Base-by-base conservation (phyloP, 2,113 vertebrate genomes). In the Ibidorhyncha struthersii region DNA sequence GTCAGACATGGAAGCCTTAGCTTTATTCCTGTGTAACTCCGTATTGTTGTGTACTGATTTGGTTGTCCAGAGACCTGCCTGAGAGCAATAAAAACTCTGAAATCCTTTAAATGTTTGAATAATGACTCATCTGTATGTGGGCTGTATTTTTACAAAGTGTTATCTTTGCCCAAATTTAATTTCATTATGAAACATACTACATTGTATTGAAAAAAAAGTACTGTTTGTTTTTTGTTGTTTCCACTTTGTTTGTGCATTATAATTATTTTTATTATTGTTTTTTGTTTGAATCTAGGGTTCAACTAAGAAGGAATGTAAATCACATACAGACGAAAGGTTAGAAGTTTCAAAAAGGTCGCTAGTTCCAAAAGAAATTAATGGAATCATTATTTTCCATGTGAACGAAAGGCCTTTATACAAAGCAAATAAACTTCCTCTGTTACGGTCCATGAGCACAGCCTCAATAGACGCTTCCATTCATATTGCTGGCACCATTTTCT, bases 341-440 rank as follows among this genome's bases (percentile, higher is more conserved):
- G 26, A 85, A 59, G 55, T 82, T 97, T 97, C 55, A 80, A 82
- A 67, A 93, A 90, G 56, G 69, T 71, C 13, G 1, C 14, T 67
- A 59, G 71, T 96, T 93, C 90, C 41, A 77, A 92, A 80, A 93
- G 69, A 95, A 97, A 96, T 86, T 93, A 95, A 88, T 69, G 55
- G 91, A 96, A 89, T 81, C 49, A 90, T 79, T 86, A 77, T 83
- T 95, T 97, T 85, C 65, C 63, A 94, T 52, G 89, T 89, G 87
- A 97, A 96, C 30, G n/a, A 81, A 97, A 95, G 49, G 40, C 86
- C 78, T 92, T 93, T 91, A 82, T 74, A 90, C 69, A 95, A 97
- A 97, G 81, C 86, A 96, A 93, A 97, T 80, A 89, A 93, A 88
- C 83, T 93, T 94, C 85, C 93, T 96, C 89, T 82, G 66, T 95